Conservation (phyloP, 1,140 invertebrate species). For the Mercenaria mercenaria region DNA sequence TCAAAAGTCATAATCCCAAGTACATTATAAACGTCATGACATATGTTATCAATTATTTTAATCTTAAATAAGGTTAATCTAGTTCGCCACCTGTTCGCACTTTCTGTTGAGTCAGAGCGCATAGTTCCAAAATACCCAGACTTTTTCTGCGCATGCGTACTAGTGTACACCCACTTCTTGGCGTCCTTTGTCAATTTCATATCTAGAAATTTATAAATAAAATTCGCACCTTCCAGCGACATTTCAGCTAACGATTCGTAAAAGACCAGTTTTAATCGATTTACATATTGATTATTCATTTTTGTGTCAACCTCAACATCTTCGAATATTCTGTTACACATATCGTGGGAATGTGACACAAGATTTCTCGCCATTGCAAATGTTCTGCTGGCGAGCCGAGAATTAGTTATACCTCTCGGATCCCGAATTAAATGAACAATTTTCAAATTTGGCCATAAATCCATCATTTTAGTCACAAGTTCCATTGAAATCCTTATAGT, state of each 20-base stretch:
- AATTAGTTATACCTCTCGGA: slow-evolving; percentile 30
- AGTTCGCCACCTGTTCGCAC: neutral
- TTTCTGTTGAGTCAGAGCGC: neutral
- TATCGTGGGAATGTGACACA: neutral
- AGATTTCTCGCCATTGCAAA: neutral
- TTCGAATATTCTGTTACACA: neutral
- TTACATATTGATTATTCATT: neutral
- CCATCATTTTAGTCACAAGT: neutral
- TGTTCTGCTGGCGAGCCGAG: neutral
- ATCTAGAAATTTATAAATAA: neutral
- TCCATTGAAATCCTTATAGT: slow-evolving; percentile 26
- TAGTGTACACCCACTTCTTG: neutral
- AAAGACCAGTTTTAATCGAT: neutral
- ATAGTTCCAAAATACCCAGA: neutral
- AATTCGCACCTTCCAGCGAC: neutral
- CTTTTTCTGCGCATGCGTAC: neutral
- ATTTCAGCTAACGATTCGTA: slow-evolving; percentile 6
- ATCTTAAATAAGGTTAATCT: neutral
- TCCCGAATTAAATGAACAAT: slow-evolving; percentile 17
- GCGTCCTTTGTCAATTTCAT: neutral
- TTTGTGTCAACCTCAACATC: neutral
- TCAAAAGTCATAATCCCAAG: neutral
- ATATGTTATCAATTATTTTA: neutral
- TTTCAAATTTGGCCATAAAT: slow-evolving; percentile 24
- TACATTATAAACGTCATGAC: neutral